phyloP scores from a whole-genome alignment of 2,888 invertebrate genomes.

The Charanyca ferruginea region DNA sequence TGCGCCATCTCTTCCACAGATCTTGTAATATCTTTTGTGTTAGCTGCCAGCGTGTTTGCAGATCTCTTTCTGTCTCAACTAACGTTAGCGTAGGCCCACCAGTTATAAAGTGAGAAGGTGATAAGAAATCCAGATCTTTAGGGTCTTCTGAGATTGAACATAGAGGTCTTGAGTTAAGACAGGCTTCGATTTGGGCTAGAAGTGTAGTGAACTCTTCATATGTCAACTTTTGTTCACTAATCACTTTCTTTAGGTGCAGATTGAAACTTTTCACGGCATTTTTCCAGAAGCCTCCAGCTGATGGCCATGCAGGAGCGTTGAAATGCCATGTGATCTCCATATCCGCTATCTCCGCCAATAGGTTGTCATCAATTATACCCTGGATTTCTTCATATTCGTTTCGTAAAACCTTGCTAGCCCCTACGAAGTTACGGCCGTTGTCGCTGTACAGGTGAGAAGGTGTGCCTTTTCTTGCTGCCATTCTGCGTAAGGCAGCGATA shows the following conservation, averaged over 20 bases:
- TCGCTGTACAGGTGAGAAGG: background rate
- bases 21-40: too few species aligned
- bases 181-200: conserved; percentile 13
- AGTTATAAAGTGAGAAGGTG: conserved; percentile 11
- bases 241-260: conserved; percentile 13
- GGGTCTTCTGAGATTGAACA: conserved; percentile 10
- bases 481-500: background rate
- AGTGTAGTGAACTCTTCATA: too few species aligned
- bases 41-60: too few species aligned
- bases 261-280: conserved; percentile 15
- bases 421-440: too few species aligned
- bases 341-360: background rate
- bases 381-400: too few species aligned
- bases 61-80: conserved; percentile 14
- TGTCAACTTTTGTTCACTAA: conserved; percentile 17
- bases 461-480: background rate
- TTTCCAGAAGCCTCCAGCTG: conserved; percentile 22
- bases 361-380: too few species aligned
- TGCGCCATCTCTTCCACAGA: too few species aligned
- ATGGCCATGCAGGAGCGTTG: conserved; percentile 10
- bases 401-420: too few species aligned
- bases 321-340: conserved; percentile 12
- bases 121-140: conserved; percentile 7
- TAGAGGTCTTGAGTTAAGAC: conserved; percentile 9
- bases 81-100: background rate